Conservation (phyloP, 2,797 vertebrate genomes). For the Chaunax sp. region DNA sequence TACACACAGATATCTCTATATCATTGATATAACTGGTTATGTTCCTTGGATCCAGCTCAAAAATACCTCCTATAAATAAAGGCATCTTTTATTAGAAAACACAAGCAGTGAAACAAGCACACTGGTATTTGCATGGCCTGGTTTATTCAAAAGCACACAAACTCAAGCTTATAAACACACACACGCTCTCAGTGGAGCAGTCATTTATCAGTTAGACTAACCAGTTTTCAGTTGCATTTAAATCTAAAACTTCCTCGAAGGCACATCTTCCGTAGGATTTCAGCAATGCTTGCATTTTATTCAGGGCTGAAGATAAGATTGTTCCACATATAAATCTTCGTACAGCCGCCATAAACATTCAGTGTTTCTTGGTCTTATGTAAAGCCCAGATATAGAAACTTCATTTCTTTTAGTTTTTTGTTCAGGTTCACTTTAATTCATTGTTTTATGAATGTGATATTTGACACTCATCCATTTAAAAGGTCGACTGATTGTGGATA, state of each 20-base stretch:
- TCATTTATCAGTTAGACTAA: conserved; percentile 51
- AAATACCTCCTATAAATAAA: conserved; percentile 39
- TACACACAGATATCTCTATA: conserved; percentile 53
- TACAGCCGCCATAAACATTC: conserved; percentile 25
- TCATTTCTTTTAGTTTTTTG: conserved; percentile 6
- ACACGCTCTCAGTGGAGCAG: conserved; percentile 24
- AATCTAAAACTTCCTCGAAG: conserved; percentile 36
- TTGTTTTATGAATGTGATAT: conserved; percentile 1
- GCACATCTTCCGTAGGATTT: conserved; percentile 35
- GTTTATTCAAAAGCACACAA: too few species aligned
- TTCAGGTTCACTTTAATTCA: not conserved
- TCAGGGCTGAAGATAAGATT: conserved; percentile 45
- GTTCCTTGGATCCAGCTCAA: conserved; percentile 22
- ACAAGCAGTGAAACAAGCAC: not conserved
- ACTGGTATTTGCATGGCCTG: conserved; percentile 30
- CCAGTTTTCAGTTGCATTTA: conserved; percentile 46
- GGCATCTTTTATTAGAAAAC: conserved; percentile 14
- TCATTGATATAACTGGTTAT: conserved; percentile 12
- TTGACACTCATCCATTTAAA: not conserved
- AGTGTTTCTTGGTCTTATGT: conserved; percentile 30
- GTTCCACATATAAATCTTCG: conserved; percentile 28
- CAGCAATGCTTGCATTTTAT: conserved; percentile 43
- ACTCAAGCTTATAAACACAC: not conserved
- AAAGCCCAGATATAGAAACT: conserved; percentile 27
- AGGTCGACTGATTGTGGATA: not conserved